These are phyloP conservation scores for Corythornis leucogaster DNA, from an alignment of 2,797 vertebrate genomes.

Conservation along the genomic window DNA sequence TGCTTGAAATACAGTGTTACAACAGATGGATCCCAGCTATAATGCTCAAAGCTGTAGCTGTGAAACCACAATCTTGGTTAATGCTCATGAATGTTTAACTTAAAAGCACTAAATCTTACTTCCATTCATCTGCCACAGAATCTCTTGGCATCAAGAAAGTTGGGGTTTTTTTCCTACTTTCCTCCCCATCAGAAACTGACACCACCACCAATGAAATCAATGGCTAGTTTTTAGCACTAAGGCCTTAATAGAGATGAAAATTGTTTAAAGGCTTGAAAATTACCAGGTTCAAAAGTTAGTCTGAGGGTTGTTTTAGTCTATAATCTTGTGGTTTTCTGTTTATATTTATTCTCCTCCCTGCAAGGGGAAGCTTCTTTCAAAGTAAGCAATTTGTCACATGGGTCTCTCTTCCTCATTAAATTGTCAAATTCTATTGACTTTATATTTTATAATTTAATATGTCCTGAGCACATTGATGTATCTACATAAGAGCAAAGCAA, in stretches of 20 bases:
- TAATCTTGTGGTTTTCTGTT: neutral
- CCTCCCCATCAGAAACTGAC: neutral
- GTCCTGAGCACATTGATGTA: neutral
- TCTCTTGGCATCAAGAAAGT: neutral
- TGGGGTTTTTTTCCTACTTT: rapidly evolving
- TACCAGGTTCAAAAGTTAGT: neutral
- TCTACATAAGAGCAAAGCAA: neutral
- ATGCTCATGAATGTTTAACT: neutral
- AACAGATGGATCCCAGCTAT: neutral
- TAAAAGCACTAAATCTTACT: neutral
- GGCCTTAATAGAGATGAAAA: neutral
- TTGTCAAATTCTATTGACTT: neutral
- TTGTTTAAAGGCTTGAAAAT: neutral
- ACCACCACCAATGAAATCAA: neutral
- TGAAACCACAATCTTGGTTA: neutral
- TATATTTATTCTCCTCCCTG: neutral
- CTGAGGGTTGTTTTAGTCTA: neutral
- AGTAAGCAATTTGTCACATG: neutral
- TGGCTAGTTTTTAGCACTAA: neutral
- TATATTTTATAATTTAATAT: neutral
- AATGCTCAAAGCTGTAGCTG: neutral
- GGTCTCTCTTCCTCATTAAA: neutral
- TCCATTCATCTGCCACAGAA: neutral
- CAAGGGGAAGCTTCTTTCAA: neutral
- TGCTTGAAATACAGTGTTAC: neutral